phyloP scores from a whole-genome alignment of 2,797 vertebrate genomes.

The Perodicticus potto region DNA sequence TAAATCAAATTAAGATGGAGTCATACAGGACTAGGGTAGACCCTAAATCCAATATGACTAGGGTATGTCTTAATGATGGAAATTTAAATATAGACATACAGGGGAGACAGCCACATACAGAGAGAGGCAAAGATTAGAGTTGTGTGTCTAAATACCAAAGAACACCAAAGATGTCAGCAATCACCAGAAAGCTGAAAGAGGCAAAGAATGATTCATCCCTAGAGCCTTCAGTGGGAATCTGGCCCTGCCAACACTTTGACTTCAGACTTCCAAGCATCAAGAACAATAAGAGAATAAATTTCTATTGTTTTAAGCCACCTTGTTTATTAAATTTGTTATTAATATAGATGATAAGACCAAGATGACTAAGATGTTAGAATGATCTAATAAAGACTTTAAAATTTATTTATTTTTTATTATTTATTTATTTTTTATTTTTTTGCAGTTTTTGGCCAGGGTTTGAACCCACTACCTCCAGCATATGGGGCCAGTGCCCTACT shows the following conservation, averaged over 20 bases:
- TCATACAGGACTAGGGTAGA: neutral
- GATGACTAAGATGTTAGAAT: neutral
- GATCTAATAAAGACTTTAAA: neutral
- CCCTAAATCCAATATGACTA: neutral
- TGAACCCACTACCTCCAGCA: too few species aligned
- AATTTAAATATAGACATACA: neutral
- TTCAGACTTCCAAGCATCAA: neutral
- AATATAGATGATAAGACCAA: neutral
- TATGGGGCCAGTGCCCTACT: too few species aligned
- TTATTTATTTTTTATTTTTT: too few species aligned
- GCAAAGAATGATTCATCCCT: neutral
- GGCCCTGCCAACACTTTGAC: neutral
- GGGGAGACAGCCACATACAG: neutral
- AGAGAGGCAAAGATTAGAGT: neutral
- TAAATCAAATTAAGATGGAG: neutral
- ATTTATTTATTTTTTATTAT: too few species aligned
- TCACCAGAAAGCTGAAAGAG: neutral
- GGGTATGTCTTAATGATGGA: neutral
- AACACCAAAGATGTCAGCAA: neutral
- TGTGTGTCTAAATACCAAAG: neutral
- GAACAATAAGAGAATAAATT: neutral
- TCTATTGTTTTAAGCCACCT: neutral
- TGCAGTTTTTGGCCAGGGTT: too few species aligned
- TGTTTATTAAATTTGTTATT: neutral
- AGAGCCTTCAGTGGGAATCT: neutral